These are phyloP conservation scores for Metaphire vulgaris DNA, from an alignment of 1,140 invertebrate species.

Conservation along the genomic window DNA sequence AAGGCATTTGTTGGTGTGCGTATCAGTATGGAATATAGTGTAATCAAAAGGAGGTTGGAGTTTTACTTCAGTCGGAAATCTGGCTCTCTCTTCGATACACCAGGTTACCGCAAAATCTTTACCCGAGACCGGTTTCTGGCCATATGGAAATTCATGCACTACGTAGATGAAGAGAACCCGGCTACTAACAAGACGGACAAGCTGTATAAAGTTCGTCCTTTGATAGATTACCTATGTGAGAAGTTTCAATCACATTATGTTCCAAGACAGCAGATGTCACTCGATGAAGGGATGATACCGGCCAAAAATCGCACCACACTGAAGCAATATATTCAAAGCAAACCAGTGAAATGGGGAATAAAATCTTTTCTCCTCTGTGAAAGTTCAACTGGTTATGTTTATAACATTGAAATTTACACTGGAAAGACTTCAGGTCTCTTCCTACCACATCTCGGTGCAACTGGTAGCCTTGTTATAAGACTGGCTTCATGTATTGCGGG, in stretches of 20 bases:
- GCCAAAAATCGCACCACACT: constrained; percentile 49
- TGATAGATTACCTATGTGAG: constrained; percentile 11
- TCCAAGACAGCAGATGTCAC: too few species aligned
- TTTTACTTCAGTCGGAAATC: not conserved
- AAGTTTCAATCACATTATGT: too few species aligned
- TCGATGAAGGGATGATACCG: constrained; percentile 52
- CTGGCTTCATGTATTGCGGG: not conserved
- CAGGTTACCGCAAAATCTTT: not conserved
- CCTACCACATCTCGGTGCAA: not conserved
- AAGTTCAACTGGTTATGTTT: constrained; percentile 23
- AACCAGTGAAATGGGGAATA: constrained; percentile 52
- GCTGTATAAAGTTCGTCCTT: constrained; percentile 2
- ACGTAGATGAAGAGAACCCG: not conserved
- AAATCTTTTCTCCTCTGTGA: constrained; percentile 44
- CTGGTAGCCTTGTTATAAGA: not conserved
- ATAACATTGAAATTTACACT: constrained; percentile 9
- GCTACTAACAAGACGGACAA: not conserved
- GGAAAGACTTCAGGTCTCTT: not conserved
- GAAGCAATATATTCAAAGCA: constrained; percentile 50
- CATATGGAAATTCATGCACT: not conserved
- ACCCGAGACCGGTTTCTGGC: not conserved
- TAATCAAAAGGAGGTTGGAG: not conserved
- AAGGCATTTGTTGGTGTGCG: not conserved
- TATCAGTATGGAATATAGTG: not conserved
- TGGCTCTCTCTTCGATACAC: not conserved